These are phyloP conservation scores for Trissolcus brochymenae DNA, from an alignment of 2,888 invertebrate genomes.

Conservation along the genomic window DNA sequence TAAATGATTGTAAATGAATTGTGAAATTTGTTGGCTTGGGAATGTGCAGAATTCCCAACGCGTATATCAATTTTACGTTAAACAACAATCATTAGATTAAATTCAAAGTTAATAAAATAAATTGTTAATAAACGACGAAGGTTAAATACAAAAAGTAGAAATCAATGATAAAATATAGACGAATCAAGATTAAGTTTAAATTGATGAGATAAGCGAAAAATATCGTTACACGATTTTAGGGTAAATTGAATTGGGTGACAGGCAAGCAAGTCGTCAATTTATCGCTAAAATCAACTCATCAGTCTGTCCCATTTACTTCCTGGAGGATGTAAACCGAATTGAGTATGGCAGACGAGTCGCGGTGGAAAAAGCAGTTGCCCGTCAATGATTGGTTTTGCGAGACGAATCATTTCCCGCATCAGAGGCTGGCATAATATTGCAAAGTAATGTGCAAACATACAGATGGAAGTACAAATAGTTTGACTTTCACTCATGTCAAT, in stretches of 20 bases:
- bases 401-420: conserved; percentile 4
- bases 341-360: background rate
- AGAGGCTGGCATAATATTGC: conserved; percentile 3
- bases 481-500: conserved; percentile 7
- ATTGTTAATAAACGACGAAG: background rate
- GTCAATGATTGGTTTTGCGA: background rate
- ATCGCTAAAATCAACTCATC: too few relatives aligned
- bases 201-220: too few relatives aligned
- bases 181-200: too few relatives aligned
- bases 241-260: too few relatives aligned
- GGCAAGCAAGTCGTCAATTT: too few relatives aligned
- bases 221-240: too few relatives aligned
- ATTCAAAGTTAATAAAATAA: background rate
- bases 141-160: too few relatives aligned
- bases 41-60: conserved; percentile 43
- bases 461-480: conserved; percentile 1
- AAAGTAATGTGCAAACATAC: background rate
- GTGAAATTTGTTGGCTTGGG: conserved; percentile 50
- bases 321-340: too few relatives aligned
- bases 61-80: conserved; percentile 37
- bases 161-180: too few relatives aligned
- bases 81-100: background rate
- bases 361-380: background rate
- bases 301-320: too few relatives aligned
- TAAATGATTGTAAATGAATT: conserved; percentile 47